Conservation (phyloP, 2,113 vertebrate genomes). For the Prionailurus viverrinus region DNA sequence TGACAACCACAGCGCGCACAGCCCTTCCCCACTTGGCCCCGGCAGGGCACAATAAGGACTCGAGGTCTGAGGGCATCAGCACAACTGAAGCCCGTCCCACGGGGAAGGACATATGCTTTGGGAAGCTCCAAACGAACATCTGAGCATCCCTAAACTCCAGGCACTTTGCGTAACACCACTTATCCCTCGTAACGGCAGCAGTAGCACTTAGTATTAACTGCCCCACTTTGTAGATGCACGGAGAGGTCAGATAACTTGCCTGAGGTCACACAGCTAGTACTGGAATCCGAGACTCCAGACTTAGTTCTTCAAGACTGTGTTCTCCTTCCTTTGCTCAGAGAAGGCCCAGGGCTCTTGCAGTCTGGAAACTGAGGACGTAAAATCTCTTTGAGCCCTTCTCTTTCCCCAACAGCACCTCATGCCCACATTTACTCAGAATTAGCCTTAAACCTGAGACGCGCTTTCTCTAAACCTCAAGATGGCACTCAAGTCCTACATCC, state of each 20-base stretch:
- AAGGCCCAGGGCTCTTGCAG: neutral
- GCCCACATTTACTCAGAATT: neutral
- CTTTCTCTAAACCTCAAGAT: neutral
- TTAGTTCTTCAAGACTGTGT: neutral
- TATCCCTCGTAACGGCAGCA: neutral
- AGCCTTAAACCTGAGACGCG: neutral
- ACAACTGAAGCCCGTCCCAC: neutral
- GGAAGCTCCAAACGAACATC: neutral
- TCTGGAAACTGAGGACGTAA: neutral
- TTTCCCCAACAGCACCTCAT: neutral
- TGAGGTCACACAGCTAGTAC: neutral
- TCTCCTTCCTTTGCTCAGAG: neutral
- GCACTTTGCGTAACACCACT: neutral
- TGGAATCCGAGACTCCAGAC: neutral
- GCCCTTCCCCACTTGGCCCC: neutral
- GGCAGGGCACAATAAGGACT: neutral
- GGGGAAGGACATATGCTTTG: neutral
- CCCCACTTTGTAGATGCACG: neutral
- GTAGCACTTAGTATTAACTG: neutral
- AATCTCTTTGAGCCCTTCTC: neutral
- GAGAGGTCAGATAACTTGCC: neutral
- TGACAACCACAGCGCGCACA: neutral
- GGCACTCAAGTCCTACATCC: neutral
- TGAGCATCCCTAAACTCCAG: neutral
- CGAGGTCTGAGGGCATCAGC: neutral